Evolutionary conservation across 2,888 invertebrate species (phyloP), one percentile per base, ranked within the genome.

Genomic region (Chymomyza fuscimana): DNA sequence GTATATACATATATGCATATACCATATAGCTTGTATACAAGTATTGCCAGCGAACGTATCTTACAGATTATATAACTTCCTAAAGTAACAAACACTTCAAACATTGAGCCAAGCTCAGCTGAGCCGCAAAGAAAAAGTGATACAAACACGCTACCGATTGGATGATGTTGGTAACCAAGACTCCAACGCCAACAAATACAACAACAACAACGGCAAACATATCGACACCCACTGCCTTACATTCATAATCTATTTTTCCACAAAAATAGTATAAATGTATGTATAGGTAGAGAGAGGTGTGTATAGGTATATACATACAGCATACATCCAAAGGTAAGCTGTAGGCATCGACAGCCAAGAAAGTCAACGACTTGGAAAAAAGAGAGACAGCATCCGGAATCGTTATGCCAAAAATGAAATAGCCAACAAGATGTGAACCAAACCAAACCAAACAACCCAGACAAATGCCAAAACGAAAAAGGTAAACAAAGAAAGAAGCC

Each of bases 11-110:
- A 15, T 52, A 52, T 52, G 5, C 52, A n/a, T 52, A 52, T 16
- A 32, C 25, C 16, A 59, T 29, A 59, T 7, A 22, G 19, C 16
- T n/a, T 60, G 60, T 29, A 60, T 15, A 36, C 4, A 7, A 12
- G 12, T 4, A 6, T 12, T 40, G 29, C 52, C 29, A 25, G 22
- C 10, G 29, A 10, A 22, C 12, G 56, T 58, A 25, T 58, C 15
- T 58, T 15, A 25, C 69, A 71, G 79, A 87, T 85, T 85, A 85
- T 85, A 87, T 85, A 85, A 85, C 83, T 85, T 85, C 85, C 87
- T 87, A 77, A 74, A 80, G 72, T 73, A 66, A 65, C 69, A 73
- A 72, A 69, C 67, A 50, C 46, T 46, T 16, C 62, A 62, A 46
- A 40, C 50, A 62, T 46, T 25, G 5, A 40, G 16, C 15, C 50